Percentiles rank a stretch among this genome's conserved stretches.
phyloP scores from a whole-genome alignment of 2,888 invertebrate species.

The Belgica antarctica region DNA sequence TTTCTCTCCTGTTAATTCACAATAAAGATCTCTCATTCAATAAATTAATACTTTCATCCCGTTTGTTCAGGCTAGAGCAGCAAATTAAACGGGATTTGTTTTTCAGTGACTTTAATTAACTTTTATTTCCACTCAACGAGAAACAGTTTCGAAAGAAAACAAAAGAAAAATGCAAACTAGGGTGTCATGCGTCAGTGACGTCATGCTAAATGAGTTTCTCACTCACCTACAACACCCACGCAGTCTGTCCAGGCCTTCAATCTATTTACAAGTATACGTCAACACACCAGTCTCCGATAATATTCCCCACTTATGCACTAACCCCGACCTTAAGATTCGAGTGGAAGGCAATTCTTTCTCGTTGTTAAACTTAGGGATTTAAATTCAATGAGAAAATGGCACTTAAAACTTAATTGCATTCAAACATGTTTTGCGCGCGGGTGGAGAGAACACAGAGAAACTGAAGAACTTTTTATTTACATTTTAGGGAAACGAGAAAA shows the following conservation, averaged over 20 bases:
- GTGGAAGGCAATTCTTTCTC: slow-evolving; percentile 18
- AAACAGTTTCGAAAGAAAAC: neutral
- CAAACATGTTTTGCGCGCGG: neutral
- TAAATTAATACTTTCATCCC: slow-evolving; percentile 17
- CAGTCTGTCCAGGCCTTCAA: neutral
- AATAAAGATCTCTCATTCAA: neutral
- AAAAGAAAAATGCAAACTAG: neutral
- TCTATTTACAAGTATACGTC: neutral
- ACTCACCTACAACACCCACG: neutral
- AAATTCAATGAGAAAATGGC: slow-evolving; percentile 11
- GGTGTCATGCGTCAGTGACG: too few relatives aligned
- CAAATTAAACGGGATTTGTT: neutral
- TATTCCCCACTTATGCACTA: neutral
- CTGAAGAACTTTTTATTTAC: slow-evolving; percentile 10
- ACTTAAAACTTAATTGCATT: slow-evolving; percentile 28
- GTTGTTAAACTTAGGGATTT: slow-evolving; percentile 1
- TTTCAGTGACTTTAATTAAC: slow-evolving; percentile 8
- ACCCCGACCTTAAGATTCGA: neutral
- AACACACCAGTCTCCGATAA: neutral
- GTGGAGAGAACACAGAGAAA: neutral
- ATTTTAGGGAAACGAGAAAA: slow-evolving; percentile 1
- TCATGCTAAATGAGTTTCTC: neutral
- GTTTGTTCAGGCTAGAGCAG: neutral
- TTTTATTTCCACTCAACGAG: too few relatives aligned
- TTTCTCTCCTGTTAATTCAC: neutral